A percentile compares a stretch with the other conserved stretches of the same genome.
These are phyloP conservation scores for Drosophila formosana DNA, from an alignment of 2,888 invertebrate species.

Conservation along the genomic window DNA sequence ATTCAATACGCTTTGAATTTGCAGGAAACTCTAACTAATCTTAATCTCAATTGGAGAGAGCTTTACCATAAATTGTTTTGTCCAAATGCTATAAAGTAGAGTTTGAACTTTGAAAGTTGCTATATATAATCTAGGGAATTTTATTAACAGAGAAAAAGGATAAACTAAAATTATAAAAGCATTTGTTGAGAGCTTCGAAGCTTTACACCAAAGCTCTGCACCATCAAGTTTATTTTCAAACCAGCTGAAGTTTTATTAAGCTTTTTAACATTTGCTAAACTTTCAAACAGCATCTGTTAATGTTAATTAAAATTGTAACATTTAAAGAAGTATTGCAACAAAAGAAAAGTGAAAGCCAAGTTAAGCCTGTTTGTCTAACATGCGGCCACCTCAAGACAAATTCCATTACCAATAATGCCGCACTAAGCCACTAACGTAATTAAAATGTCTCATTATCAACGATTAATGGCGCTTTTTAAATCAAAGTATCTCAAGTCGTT, in stretches of 20 bases:
- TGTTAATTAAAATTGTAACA: not conserved
- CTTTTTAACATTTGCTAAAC: not conserved
- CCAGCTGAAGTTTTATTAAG: not conserved
- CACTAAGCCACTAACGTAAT: slow-evolving; percentile 25
- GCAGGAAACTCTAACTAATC: not conserved
- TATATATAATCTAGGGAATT: not conserved
- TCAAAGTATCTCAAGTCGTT: slow-evolving; percentile 15
- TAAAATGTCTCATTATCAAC: slow-evolving; percentile 33
- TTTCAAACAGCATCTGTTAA: no score
- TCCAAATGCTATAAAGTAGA: not conserved
- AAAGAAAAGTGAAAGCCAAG: not conserved
- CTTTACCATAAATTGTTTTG: not conserved
- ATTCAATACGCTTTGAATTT: not conserved
- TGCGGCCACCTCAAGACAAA: slow-evolving; percentile 7
- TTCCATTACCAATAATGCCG: slow-evolving; percentile 16
- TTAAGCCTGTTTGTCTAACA: slow-evolving; percentile 3
- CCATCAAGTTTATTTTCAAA: not conserved
- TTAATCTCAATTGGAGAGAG: not conserved
- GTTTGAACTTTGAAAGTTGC: slow-evolving; percentile 9
- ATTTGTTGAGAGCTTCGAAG: not conserved
- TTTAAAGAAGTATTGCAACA: not conserved
- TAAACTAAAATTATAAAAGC: not conserved
- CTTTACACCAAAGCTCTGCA: not conserved
- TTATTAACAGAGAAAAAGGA: fast-evolving
- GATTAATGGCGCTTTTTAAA: slow-evolving; percentile 8